Base-by-base conservation (phyloP, 2,888 invertebrate species). In the Erannis defoliaria region DNA sequence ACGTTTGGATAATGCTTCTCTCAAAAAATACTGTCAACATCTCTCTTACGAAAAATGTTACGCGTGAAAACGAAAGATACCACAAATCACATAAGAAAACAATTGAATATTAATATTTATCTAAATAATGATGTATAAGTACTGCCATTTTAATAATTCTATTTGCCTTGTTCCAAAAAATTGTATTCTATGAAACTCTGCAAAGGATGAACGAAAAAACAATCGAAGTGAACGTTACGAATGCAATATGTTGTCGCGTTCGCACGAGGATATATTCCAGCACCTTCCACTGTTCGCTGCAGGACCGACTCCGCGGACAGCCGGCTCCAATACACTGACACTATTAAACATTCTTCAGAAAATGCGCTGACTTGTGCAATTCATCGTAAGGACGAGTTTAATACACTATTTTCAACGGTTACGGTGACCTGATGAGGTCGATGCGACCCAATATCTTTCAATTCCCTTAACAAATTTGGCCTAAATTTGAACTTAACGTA, bases 211-310 rank as follows among this genome's bases (percentile, higher is more conserved):
- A 72, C 66, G 8, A 26, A 26, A 65, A 69, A 72, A 67, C 59
- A 59, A 67, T 66, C 43, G 53, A 55, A 61, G 31, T 31, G 45
- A 51, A 45, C 33, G 33, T 35, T 4, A 35, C 51, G 48, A 66
- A 63, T 67, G 51, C 73, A 74, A 76, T 73, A 75, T 72, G 67
- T n/a, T n/a, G n/a, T n/a, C n/a, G 72, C 68, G 64, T 19, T 53
- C 10, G 16, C 56, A 61, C 56, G 74, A 70, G 66, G 76, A 75
- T 79, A 71, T 65, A 71, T 70, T 68, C 55, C 64, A 77, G 50
- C 74, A 78, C 80, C 79, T 78, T 80, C 80, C 81, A 75, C 79
- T 82, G 80, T 82, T 77, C 76, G 74, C 71, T 67, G 64, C 55
- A 57, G 67, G 74, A 75, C 76, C 75, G 75, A 77, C 80, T 81